phyloP scores from a whole-genome alignment of 2,797 vertebrate species.

The Sparidentex hasta region DNA sequence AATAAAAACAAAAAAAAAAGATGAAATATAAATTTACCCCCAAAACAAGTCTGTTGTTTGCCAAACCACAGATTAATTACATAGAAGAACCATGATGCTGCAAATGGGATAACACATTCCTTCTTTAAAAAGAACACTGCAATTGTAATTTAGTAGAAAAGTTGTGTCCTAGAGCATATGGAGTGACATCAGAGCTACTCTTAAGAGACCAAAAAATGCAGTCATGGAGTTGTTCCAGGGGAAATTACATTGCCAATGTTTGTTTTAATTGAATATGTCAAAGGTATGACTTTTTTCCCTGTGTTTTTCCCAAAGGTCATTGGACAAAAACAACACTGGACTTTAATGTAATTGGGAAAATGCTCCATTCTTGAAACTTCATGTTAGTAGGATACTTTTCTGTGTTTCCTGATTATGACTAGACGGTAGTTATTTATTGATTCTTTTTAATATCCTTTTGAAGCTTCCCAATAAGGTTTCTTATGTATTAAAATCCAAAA shows the following conservation, averaged over 20 bases:
- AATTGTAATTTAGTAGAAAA: background rate
- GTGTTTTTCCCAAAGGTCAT: background rate
- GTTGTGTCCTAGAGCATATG: background rate
- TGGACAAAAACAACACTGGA: background rate
- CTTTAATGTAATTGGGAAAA: background rate
- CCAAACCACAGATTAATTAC: constrained; percentile 18
- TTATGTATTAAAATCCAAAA: too few species aligned
- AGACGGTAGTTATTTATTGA: too few species aligned
- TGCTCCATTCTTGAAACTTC: constrained; percentile 17
- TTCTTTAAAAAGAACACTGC: constrained; percentile 12
- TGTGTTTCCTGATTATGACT: constrained; percentile 15
- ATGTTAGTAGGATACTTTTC: constrained; percentile 12
- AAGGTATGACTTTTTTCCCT: background rate
- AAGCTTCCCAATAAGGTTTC: too few species aligned
- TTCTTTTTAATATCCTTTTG: too few species aligned
- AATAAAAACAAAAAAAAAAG: background rate
- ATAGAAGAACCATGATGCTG: constrained; percentile 6
- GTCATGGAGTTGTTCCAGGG: constrained; percentile 1
- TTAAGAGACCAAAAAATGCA: background rate
- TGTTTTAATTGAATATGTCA: constrained; percentile 22
- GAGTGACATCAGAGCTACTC: background rate
- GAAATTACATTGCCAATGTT: background rate
- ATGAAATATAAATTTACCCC: background rate
- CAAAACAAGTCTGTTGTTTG: constrained; percentile 9
- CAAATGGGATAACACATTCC: constrained; percentile 8